Conservation (phyloP, 37 sponge, comb jelly and placozoan genomes). For the Spongilla lacustris region DNA sequence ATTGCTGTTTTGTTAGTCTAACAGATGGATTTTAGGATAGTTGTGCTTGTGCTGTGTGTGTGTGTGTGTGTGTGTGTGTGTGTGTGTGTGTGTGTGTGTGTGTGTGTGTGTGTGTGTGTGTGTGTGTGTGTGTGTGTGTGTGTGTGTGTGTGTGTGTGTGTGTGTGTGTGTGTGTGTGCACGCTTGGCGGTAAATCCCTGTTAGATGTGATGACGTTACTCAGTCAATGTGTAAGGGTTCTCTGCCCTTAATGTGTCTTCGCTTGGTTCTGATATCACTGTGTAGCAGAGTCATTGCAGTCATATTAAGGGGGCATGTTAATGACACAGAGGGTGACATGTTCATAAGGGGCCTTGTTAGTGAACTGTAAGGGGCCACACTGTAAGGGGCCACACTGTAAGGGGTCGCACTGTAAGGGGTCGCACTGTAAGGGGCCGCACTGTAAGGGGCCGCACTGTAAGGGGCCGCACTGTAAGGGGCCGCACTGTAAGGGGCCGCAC, state of each 20-base stretch:
- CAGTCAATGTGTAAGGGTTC: background rate
- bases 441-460: too few relatives aligned
- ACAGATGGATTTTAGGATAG: background rate
- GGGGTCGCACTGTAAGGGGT: too few relatives aligned
- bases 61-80: slow-evolving; percentile 26
- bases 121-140: background rate
- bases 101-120: slow-evolving; percentile 31
- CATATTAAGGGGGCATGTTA: background rate
- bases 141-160: slow-evolving; percentile 1
- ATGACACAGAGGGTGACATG: background rate
- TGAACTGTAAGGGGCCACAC: too few relatives aligned
- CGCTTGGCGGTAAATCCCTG: too few relatives aligned
- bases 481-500: too few relatives aligned
- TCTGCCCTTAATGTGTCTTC: background rate
- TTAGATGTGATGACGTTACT: background rate
- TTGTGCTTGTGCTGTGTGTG: slow-evolving; percentile 39
- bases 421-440: too few relatives aligned
- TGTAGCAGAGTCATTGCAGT: background rate
- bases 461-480: too few relatives aligned
- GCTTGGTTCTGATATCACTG: background rate
- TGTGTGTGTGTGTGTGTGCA: too few relatives aligned
- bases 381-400: too few relatives aligned
- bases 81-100: slow-evolving; percentile 26
- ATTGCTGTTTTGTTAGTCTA: too few relatives aligned
- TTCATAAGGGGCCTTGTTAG: too few relatives aligned